A percentile compares a stretch with the other conserved stretches of the same genome.
These are phyloP conservation scores for Urosaurus nigricauda DNA, from an alignment of 2,797 vertebrate species.

Conservation along the genomic window DNA sequence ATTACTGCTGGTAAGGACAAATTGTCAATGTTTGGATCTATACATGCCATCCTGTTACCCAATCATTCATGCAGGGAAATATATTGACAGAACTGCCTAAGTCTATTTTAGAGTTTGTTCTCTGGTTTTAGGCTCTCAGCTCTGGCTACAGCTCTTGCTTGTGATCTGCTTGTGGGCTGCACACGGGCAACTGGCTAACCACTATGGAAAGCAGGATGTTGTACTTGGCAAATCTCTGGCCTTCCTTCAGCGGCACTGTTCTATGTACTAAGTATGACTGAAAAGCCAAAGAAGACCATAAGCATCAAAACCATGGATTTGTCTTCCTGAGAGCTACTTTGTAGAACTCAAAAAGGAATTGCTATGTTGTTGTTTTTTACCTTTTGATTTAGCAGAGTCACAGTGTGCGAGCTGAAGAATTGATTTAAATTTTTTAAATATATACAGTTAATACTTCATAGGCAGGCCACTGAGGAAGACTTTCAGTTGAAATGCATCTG, in stretches of 20 bases:
- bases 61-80: background rate
- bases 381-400: no score
- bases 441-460: no score
- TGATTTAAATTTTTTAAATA: no score
- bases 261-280: background rate
- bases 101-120: background rate
- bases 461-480: no score
- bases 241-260: background rate
- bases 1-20: background rate
- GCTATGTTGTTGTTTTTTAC: no score
- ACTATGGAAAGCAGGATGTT: background rate
- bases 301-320: background rate
- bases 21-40: background rate
- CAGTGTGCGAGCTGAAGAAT: no score
- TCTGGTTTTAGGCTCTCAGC: background rate
- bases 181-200: background rate
- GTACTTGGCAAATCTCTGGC: background rate
- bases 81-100: background rate
- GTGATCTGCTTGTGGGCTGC: background rate
- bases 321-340: background rate
- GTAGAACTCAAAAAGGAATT: background rate
- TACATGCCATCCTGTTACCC: background rate
- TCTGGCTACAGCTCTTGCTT: background rate
- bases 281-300: background rate
- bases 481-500: no score